phyloP scores from a whole-genome alignment of 1,140 invertebrate genomes.

The Drosophila kurseongensis region DNA sequence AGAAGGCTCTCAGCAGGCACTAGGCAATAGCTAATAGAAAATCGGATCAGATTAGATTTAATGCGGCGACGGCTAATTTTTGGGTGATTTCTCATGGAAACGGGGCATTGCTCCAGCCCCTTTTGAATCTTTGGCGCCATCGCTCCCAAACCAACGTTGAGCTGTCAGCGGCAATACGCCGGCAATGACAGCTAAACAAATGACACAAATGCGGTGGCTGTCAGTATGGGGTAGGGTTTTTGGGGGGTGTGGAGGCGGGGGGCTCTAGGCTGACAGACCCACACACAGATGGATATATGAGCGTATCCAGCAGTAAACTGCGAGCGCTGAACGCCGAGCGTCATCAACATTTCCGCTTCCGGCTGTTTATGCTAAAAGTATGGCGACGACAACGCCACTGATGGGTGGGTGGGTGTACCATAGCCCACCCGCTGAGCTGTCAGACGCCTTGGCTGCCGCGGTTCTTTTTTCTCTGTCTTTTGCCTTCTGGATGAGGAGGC shows the following conservation, averaged over 20 bases:
- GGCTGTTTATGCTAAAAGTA: slow-evolving; percentile 82
- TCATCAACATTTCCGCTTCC: slow-evolving; percentile 83
- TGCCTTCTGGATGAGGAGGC: slow-evolving; percentile 26
- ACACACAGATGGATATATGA: slow-evolving; percentile 21
- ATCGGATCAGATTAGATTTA: slow-evolving; percentile 83
- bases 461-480: slow-evolving; percentile 19
- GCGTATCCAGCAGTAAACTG: slow-evolving; percentile 2
- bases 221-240: background rate
- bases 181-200: slow-evolving; percentile 82
- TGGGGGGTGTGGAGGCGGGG: background rate
- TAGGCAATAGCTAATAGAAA: slow-evolving; percentile 76
- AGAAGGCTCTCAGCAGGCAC: slow-evolving; percentile 16
- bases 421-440: slow-evolving; percentile 62
- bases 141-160: slow-evolving; percentile 34
- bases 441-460: slow-evolving; percentile 67
- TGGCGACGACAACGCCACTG: slow-evolving; percentile 64
- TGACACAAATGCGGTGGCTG: slow-evolving; percentile 64
- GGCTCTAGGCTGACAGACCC: slow-evolving; percentile 14
- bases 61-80: slow-evolving; percentile 78
- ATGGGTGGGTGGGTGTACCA: slow-evolving; percentile 31
- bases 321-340: slow-evolving; percentile 40
- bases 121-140: slow-evolving; percentile 29
- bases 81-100: slow-evolving; percentile 72
- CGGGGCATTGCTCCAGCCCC: slow-evolving; percentile 3
- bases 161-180: slow-evolving; percentile 74